Percentiles rank a stretch among this genome's conserved stretches.
These are phyloP conservation scores for Drosophila anceps DNA, from an alignment of 2,888 invertebrate genomes.

Conservation along the genomic window DNA sequence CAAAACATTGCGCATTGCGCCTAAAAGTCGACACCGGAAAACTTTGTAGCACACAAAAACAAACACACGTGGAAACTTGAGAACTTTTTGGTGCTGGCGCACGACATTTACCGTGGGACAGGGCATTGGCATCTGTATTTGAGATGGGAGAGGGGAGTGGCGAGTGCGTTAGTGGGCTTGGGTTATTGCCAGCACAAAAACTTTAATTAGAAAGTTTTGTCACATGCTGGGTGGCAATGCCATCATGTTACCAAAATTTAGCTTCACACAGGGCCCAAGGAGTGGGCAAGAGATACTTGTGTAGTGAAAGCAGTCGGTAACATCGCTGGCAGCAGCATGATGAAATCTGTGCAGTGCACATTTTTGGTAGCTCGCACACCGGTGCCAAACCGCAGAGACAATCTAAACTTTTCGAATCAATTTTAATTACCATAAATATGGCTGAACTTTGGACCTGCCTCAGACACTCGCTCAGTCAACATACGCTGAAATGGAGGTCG, in stretches of 20 bases:
- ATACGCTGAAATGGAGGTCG: slow-evolving; percentile 42
- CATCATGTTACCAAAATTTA: slow-evolving; percentile 41
- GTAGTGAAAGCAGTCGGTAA: slow-evolving; percentile 27
- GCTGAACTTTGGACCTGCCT: slow-evolving; percentile 62
- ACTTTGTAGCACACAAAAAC: slow-evolving; percentile 56
- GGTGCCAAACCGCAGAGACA: slow-evolving; percentile 73
- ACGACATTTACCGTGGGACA: slow-evolving; percentile 25
- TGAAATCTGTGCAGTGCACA: slow-evolving; percentile 42
- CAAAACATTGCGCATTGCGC: slow-evolving; percentile 67
- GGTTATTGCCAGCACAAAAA: slow-evolving; percentile 61
- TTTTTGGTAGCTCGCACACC: slow-evolving; percentile 51
- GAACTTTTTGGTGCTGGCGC: slow-evolving; percentile 60
- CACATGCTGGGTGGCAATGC: slow-evolving; percentile 66
- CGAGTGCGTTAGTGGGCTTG: slow-evolving; percentile 3
- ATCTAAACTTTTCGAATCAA: slow-evolving; percentile 83
- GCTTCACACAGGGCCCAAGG: slow-evolving; percentile 15
- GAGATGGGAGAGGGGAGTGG: neutral
- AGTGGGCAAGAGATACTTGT: slow-evolving; percentile 26
- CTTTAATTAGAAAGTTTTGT: slow-evolving; percentile 81
- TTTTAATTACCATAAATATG: slow-evolving; percentile 82
- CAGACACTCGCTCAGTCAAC: slow-evolving; percentile 46
- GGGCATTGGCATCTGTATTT: slow-evolving; percentile 6
- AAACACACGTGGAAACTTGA: slow-evolving; percentile 75
- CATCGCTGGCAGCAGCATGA: slow-evolving; percentile 49
- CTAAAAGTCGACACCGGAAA: slow-evolving; percentile 66